A percentile compares a stretch with the other conserved stretches of the same genome.
Conservation (phyloP, 2,888 invertebrate species). For the Homarus gammarus region DNA sequence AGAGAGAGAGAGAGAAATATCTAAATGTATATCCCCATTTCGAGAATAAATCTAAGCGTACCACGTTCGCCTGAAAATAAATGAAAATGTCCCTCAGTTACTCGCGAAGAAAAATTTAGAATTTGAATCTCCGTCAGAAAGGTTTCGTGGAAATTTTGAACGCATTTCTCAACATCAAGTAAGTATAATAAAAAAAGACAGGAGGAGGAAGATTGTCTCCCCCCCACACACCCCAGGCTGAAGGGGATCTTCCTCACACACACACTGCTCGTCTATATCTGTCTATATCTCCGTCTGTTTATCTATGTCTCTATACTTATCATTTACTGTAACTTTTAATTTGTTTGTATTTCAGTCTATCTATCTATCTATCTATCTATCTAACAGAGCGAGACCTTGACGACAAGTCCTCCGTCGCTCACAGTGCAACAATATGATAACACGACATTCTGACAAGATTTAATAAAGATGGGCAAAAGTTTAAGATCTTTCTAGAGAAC, state of each 20-base stretch:
- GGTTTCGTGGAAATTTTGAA: conserved; percentile 31
- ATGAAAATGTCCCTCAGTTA: conserved; percentile 44
- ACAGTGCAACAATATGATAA: conserved; percentile 39
- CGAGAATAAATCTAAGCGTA: neutral
- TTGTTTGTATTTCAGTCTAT: no score
- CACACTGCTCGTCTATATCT: no score
- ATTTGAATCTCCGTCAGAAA: conserved; percentile 31
- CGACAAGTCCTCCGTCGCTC: no score
- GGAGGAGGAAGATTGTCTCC: conserved; percentile 10
- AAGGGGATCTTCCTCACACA: no score
- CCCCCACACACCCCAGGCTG: no score
- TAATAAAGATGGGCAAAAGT: conserved; percentile 27
- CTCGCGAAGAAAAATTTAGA: conserved; percentile 37
- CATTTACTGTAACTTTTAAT: no score
- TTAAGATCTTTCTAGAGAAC: conserved; percentile 44
- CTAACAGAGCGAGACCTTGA: no score
- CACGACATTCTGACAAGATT: conserved; percentile 43
- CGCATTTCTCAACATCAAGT: conserved; percentile 36
- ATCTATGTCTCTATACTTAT: no score
- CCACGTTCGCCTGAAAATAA: neutral
- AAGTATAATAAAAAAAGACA: conserved; percentile 22
- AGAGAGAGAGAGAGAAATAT: neutral
- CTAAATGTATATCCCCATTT: neutral
- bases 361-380: no score
- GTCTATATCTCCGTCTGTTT: no score